Evolutionary conservation across 2,888 invertebrate species (phyloP).

Genomic region (Leucania comma): DNA sequence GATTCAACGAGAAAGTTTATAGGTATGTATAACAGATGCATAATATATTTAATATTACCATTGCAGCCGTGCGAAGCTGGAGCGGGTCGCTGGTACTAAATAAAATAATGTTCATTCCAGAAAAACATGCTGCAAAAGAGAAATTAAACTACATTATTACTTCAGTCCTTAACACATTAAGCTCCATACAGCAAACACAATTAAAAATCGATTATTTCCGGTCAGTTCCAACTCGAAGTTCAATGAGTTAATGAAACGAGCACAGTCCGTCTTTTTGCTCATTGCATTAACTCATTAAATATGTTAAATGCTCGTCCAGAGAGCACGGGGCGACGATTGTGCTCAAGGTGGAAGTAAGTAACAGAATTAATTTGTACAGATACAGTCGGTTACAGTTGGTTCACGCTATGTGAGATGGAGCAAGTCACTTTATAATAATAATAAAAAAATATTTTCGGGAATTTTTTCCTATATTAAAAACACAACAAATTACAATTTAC

Average conservation of each 20-base stretch:
- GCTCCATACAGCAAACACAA: slow-evolving; percentile 10
- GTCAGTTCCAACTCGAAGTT: slow-evolving; percentile 2
- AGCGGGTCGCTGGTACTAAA: no score
- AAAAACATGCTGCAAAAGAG: background rate
- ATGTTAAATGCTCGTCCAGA: slow-evolving; percentile 56
- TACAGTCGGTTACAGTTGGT: slow-evolving; percentile 56
- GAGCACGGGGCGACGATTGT: slow-evolving; percentile 62
- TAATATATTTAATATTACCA: no score
- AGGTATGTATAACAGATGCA: no score
- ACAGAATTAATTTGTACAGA: slow-evolving; percentile 65
- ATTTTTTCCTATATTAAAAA: no score
- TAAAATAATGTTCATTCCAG: no score
- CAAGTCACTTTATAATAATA: background rate
- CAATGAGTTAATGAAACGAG: slow-evolving; percentile 30
- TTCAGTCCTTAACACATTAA: background rate
- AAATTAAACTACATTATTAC: background rate
- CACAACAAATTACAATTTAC: no score
- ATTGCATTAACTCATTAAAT: slow-evolving; percentile 53
- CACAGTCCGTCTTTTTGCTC: slow-evolving; percentile 38
- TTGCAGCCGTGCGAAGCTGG: no score
- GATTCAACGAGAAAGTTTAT: no score
- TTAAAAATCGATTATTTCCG: slow-evolving; percentile 19
- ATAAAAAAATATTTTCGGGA: no score
- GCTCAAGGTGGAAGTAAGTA: slow-evolving; percentile 65
- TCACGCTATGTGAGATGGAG: slow-evolving; percentile 16